Base-by-base conservation (phyloP, 2,113 vertebrate genomes). In the Malurus melanocephalus region DNA sequence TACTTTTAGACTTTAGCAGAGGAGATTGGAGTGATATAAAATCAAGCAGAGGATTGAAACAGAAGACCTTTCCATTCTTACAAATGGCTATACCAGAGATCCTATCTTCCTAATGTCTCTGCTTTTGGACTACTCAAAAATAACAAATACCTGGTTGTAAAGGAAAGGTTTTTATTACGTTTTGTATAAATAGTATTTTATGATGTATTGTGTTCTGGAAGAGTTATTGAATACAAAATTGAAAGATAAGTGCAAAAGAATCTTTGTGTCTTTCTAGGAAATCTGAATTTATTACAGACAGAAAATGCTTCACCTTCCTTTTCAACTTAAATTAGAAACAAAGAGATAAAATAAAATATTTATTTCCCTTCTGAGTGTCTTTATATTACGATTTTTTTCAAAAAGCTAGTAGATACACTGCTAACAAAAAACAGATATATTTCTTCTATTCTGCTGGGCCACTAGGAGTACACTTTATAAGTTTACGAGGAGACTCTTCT, bases 321-420 rank as follows among this genome's bases (percentile, higher is more conserved):
- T 87, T 32, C 49, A 91, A 81, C 20, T 86, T 80, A 84, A 94
- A 94, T 87, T 75, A 74, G 87, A 94, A 92, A 94, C 53, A 89
- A 93, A 74, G 24, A 93, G 60, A 85, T 56, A 89, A 92, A 82
- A 85, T 82, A 90, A 92, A 91, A 88, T 89, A 78, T 68, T 87
- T 10, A 92, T 93, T 92, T 94, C 83, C 69, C 30, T 82, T 92
- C 53, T 71, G 65, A 78, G 33, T 59, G 21, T 51, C 68, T 85
- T 61, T 51, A 27, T 40, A 19, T 38, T 75, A 40, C 0, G 11
- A 85, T 1, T 45, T 90, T 74, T 90, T 94, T 81, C 86, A 69
- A 73, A 35, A 27, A 87, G 49, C 20, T 75, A 52, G 32, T 74
- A 94, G 73, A 87, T 73, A 86, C 68, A 51, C 45, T 53, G 51